Evolutionary conservation across 2,113 vertebrate genomes (phyloP).

Genomic region (Oenanthe melanoleuca): DNA sequence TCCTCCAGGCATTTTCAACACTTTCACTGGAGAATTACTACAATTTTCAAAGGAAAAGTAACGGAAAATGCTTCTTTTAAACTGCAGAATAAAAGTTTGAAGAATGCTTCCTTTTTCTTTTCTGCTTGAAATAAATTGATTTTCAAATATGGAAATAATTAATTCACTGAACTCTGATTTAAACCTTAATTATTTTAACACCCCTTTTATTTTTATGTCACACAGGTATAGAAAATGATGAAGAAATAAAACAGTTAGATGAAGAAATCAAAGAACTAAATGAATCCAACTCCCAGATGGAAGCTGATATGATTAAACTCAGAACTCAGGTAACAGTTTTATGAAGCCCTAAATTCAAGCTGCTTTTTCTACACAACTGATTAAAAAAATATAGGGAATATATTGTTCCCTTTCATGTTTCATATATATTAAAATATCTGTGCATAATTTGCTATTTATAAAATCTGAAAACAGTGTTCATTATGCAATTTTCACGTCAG

Average conservation of each 20-base stretch:
- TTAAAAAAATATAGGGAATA: neutral
- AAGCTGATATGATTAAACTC: conserved; percentile 99
- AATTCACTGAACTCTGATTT: neutral
- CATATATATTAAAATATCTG: neutral
- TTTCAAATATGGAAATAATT: conserved; percentile 20
- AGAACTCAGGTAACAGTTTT: conserved; percentile 93
- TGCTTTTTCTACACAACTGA: neutral
- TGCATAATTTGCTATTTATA: neutral
- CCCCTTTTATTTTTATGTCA: conserved; percentile 4
- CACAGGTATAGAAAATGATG: conserved; percentile 93
- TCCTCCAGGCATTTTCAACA: neutral
- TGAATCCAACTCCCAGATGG: conserved; percentile 98
- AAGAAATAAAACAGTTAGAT: conserved; percentile 98
- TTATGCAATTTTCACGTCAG: neutral
- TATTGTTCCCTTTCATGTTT: neutral
- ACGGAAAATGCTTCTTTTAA: neutral
- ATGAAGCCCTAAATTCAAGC: conserved; percentile 59
- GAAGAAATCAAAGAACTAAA: conserved; percentile 99
- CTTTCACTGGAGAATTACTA: neutral
- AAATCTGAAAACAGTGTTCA: neutral
- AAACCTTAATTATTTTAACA: conserved; percentile 31
- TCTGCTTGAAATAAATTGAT: conserved; percentile 7
- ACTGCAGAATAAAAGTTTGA: neutral
- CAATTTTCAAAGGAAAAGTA: neutral
- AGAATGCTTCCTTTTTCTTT: neutral